A percentile compares a stretch with the other conserved stretches of the same genome.
Evolutionary conservation across 2,797 vertebrate species (phyloP).

Genomic region (Micromesistius poutassou): DNA sequence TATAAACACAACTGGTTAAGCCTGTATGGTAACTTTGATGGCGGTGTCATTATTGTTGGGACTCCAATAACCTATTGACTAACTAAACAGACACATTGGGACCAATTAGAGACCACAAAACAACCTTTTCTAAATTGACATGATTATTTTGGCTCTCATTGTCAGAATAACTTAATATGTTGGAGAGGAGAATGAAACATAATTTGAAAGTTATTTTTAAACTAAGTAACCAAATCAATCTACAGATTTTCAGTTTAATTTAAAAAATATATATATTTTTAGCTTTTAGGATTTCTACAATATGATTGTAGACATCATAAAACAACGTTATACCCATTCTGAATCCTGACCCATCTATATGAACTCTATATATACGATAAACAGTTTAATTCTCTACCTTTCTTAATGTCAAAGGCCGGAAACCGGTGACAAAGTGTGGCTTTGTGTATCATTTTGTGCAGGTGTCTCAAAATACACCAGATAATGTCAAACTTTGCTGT

Average conservation of each 20-base stretch:
- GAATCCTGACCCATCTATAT: too few relatives aligned
- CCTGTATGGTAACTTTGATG: slow-evolving; percentile 41
- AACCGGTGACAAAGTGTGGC: background rate
- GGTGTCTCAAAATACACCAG: slow-evolving; percentile 39
- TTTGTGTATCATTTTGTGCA: background rate
- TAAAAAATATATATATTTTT: background rate
- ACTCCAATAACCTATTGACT: background rate
- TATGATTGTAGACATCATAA: background rate
- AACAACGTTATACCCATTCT: background rate
- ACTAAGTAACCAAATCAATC: background rate
- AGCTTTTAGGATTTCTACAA: background rate
- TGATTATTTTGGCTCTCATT: background rate
- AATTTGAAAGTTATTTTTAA: background rate
- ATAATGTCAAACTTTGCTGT: slow-evolving; percentile 60
- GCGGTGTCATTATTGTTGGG: slow-evolving; percentile 12
- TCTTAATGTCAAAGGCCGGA: slow-evolving; percentile 53
- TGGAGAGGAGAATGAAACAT: background rate
- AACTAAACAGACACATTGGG: background rate
- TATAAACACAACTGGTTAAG: slow-evolving; percentile 46
- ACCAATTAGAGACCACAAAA: background rate
- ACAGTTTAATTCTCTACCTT: slow-evolving; percentile 14
- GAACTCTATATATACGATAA: too few relatives aligned
- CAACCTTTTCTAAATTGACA: background rate
- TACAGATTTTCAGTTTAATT: background rate
- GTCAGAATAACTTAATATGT: background rate